Conservation (phyloP, 2,797 vertebrate species). For the Helicolenus hilgendorfi region DNA sequence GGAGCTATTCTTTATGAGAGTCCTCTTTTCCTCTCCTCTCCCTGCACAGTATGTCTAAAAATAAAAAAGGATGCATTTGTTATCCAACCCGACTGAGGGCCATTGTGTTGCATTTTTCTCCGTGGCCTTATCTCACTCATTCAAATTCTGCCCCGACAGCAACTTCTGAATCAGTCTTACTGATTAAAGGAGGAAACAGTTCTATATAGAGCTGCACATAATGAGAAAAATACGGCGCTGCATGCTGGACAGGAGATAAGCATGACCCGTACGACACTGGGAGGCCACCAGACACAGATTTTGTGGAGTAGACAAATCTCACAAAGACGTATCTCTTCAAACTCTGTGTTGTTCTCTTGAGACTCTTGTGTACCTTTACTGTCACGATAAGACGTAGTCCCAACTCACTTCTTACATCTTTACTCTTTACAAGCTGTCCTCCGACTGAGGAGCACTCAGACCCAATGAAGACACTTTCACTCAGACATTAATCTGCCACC, state of each 20-base stretch:
- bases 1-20: conserved; percentile 71
- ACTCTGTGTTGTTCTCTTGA: conserved; percentile 7
- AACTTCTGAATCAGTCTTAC: conserved; percentile 81
- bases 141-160: conserved; percentile 85
- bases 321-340: not conserved
- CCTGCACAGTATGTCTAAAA: conserved; percentile 69
- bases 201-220: conserved; percentile 64
- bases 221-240: conserved; percentile 63
- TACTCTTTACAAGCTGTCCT: conserved; percentile 30
- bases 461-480: conserved; percentile 49
- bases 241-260: conserved; percentile 48
- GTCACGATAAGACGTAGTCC: conserved; percentile 21
- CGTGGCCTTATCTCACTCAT: conserved; percentile 84
- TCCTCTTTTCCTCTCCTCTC: conserved; percentile 62
- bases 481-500: conserved; percentile 57
- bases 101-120: conserved; percentile 78
- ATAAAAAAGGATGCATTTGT: conserved; percentile 77
- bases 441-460: conserved; percentile 28
- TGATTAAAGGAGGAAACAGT: conserved; percentile 58
- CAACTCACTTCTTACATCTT: conserved; percentile 13
- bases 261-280: conserved; percentile 35
- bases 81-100: conserved; percentile 73
- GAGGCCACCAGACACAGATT: conserved; percentile 8
- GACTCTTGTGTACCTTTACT: conserved; percentile 2
- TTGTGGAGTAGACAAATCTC: conserved; percentile 18